Percentiles rank a stretch among this genome's conserved stretches.
These are phyloP conservation scores for Scolopax rusticola DNA, from an alignment of 2,797 vertebrate species.

Conservation along the genomic window DNA sequence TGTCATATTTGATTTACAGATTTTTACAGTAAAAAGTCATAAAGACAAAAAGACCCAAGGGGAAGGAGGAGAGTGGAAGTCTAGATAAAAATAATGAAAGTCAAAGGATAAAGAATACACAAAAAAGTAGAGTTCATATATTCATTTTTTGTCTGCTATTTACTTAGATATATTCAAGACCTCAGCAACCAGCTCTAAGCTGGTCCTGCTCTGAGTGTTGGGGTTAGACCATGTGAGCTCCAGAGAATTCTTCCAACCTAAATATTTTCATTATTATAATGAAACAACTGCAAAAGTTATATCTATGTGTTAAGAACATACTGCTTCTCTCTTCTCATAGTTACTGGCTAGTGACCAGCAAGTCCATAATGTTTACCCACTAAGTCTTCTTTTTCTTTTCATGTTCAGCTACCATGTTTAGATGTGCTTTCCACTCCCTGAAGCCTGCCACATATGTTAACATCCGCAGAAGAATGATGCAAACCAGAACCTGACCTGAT, in stretches of 20 bases:
- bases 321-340: not conserved
- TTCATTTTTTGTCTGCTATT: not conserved
- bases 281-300: not conserved
- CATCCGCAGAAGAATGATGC: fast-evolving
- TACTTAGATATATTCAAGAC: not conserved
- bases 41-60: not conserved
- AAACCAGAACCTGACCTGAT: not conserved
- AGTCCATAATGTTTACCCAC: not conserved
- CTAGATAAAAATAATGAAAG: not conserved
- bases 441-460: not conserved
- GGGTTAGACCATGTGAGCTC: not conserved
- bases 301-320: not conserved
- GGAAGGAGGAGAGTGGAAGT: not conserved
- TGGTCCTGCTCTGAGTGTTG: not conserved
- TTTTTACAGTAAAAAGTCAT: not conserved
- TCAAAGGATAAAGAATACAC: not conserved
- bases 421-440: not conserved
- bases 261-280: not conserved
- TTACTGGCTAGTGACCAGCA: not conserved
- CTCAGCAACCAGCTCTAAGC: not conserved
- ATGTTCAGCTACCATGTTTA: not conserved
- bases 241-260: not conserved
- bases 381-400: not conserved
- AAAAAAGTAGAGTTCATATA: not conserved
- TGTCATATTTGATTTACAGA: not conserved